phyloP scores from a whole-genome alignment of 2,888 invertebrate species.

The Romanomermis culicivorax region DNA sequence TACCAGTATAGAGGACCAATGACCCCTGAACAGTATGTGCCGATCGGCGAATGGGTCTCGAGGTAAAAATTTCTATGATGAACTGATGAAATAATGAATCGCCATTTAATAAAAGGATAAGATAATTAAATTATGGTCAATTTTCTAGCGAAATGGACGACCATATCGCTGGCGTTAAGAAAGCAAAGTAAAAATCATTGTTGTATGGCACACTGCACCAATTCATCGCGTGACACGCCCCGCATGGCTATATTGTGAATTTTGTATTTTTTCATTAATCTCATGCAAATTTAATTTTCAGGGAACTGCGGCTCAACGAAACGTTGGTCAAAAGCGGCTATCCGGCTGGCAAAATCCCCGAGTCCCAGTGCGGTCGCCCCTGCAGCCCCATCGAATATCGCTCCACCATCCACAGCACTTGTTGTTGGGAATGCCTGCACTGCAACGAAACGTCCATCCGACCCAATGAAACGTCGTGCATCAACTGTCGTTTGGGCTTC shows the following conservation, averaged over 20 bases:
- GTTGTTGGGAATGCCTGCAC: slow-evolving; percentile 49
- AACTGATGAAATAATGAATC: no score
- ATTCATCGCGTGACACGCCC: no score
- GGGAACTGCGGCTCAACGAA: background rate
- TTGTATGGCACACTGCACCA: no score
- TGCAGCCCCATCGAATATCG: slow-evolving; percentile 41
- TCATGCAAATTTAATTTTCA: no score
- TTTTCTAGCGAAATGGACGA: no score
- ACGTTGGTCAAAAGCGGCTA: background rate
- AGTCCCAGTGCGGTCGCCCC: slow-evolving; percentile 43
- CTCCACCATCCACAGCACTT: slow-evolving; percentile 37
- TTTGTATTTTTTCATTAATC: no score
- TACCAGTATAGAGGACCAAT: slow-evolving; percentile 43
- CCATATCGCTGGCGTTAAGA: no score
- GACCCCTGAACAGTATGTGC: slow-evolving; percentile 20
- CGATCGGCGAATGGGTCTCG: slow-evolving; percentile 41
- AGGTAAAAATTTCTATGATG: no score
- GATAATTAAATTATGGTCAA: no score
- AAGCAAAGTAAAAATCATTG: no score
- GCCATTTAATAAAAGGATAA: no score
- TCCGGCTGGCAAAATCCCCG: slow-evolving; percentile 31
- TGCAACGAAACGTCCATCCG: slow-evolving; percentile 42
- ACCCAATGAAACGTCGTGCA: slow-evolving; percentile 37
- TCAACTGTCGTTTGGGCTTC: slow-evolving; percentile 42
- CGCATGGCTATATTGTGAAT: no score